These are phyloP conservation scores for Ornithoptera priamus DNA, from an alignment of 2,888 invertebrate species.

Conservation along the genomic window DNA sequence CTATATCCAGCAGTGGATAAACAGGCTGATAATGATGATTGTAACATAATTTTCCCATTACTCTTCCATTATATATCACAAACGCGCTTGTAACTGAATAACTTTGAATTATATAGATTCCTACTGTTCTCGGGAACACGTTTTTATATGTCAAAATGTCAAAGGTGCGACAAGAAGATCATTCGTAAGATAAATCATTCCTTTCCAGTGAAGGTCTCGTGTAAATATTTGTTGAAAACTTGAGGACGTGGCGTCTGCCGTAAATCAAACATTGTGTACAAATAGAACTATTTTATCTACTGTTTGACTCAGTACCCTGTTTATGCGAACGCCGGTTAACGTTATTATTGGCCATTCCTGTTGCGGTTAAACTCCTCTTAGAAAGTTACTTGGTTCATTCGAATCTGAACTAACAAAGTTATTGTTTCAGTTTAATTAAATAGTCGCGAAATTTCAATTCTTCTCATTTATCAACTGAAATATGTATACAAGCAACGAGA, in stretches of 20 bases:
- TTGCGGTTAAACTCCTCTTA: too few relatives aligned
- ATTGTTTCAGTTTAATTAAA: too few relatives aligned
- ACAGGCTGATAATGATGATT: too few relatives aligned
- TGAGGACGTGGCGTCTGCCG: conserved; percentile 2
- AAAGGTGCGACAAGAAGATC: not conserved
- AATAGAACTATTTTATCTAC: not conserved
- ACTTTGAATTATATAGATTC: not conserved
- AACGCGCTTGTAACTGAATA: not conserved
- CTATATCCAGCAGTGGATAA: too few relatives aligned
- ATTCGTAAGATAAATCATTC: conserved; percentile 3
- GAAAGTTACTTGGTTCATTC: too few relatives aligned
- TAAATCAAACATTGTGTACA: conserved; percentile 1
- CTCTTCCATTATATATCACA: not conserved
- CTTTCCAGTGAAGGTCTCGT: not conserved
- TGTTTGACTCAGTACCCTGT: not conserved
- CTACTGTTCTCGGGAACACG: not conserved
- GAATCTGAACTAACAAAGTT: too few relatives aligned
- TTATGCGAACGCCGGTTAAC: too few relatives aligned
- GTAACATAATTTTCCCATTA: too few relatives aligned
- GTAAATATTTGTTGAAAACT: conserved; percentile 8
- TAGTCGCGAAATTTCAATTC: too few relatives aligned
- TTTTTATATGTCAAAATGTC: not conserved
- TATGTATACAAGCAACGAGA: too few relatives aligned
- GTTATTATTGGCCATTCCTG: too few relatives aligned
- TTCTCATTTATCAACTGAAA: too few relatives aligned